Evolutionary conservation across 2,113 vertebrate species (phyloP).

Genomic region (Synchiropus splendidus): DNA sequence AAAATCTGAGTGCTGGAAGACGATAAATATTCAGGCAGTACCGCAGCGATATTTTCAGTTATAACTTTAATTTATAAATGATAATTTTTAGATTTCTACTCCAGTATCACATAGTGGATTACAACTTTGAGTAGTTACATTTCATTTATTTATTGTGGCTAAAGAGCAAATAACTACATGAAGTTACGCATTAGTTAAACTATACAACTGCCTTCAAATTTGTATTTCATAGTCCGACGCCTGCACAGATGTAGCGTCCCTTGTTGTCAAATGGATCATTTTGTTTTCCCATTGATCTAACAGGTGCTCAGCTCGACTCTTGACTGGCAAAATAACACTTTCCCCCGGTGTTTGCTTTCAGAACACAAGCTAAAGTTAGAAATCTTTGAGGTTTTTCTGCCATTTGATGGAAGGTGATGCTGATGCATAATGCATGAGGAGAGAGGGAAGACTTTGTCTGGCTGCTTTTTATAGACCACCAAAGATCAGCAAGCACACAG

Average conservation of each 20-base stretch:
- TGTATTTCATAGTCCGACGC: background rate
- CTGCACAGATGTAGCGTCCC: constrained; percentile 35
- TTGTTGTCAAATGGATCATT: constrained; percentile 5
- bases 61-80: no score
- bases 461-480: constrained; percentile 85
- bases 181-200: no score
- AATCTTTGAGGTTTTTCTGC: constrained; percentile 85
- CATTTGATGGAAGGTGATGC: constrained; percentile 81
- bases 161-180: no score
- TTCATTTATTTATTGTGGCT: no score
- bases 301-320: constrained; percentile 65
- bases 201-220: constrained; percentile 3
- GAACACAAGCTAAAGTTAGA: constrained; percentile 77
- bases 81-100: no score
- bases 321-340: constrained; percentile 53
- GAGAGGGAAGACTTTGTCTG: constrained; percentile 89
- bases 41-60: no score
- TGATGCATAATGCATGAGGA: constrained; percentile 98
- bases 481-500: background rate
- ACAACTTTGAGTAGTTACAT: no score
- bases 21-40: no score
- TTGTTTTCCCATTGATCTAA: constrained; percentile 57
- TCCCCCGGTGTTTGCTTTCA: constrained; percentile 55
- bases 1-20: no score
- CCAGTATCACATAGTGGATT: no score